A percentile compares a stretch with the other conserved stretches of the same genome.
phyloP scores from a whole-genome alignment of 2,797 vertebrate genomes.

The Bradypodion pumilum region DNA sequence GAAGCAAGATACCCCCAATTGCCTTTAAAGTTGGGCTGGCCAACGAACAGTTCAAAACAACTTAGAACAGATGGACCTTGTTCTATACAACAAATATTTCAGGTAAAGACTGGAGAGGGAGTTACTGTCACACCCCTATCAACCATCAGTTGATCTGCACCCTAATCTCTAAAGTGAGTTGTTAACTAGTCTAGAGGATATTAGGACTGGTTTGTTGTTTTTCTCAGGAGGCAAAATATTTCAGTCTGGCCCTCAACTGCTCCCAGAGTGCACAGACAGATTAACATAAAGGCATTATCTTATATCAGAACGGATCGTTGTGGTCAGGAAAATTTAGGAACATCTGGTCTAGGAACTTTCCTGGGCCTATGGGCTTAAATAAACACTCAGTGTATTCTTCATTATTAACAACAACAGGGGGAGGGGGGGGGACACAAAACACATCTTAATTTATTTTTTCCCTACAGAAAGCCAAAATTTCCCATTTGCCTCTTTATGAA shows the following conservation, averaged over 20 bases:
- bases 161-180: background rate
- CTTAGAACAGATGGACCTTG: no score
- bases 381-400: background rate
- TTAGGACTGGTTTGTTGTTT: no score
- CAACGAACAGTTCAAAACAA: no score
- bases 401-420: slow-evolving; percentile 6
- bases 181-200: no score
- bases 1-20: no score
- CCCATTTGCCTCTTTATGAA: background rate
- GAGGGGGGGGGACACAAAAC: no score
- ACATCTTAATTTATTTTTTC: background rate
- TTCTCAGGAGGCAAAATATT: background rate
- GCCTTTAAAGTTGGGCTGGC: no score
- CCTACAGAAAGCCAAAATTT: background rate
- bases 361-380: background rate
- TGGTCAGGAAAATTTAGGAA: background rate
- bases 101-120: no score
- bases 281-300: background rate
- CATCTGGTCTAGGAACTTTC: background rate
- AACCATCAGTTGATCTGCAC: no score
- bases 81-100: no score
- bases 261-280: background rate
- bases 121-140: no score
- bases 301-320: background rate
- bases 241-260: background rate